Evolutionary conservation across 2,113 vertebrate genomes (phyloP), one percentile per base, ranked within the genome.

Genomic region (Chaetodon auriga): DNA sequence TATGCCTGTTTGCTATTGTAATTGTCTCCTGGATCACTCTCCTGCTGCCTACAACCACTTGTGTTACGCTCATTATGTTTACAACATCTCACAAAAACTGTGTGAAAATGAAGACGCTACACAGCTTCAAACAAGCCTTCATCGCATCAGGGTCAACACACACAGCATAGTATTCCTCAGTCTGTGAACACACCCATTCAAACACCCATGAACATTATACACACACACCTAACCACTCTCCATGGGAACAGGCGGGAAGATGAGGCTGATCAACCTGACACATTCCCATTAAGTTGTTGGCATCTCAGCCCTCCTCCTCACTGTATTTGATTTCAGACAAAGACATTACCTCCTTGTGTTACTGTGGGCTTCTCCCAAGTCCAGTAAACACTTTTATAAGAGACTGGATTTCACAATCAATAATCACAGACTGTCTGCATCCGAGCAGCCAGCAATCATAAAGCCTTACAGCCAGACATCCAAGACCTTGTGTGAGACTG

Each of bases 361-460:
- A 82, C 89, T 61, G 75, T 64, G 78, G 77, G 73, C 61, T 70
- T 80, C 74, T 65, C 63, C 46, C n/a, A 84, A 68, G 71, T 78
- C 64, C 61, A 79, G 78, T 81, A 85, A 82, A 84, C 82, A 82
- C 78, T 83, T 89, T 82, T 72, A 83, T 66, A 80, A 69, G 45
- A 80, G 87, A 73, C 86, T 86, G 72, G 57, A 89, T 82, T 90
- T 70, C 55, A 78, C 61, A 82, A 86, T 93, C 88, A 76, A 92
- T 92, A 91, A 83, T 86, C 91, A 88, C 87, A 13, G 54, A 93
- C 75, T 58, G 83, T 81, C 86, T 80, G 41, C 73, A 81, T 82
- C 0, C 0, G 43, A 89, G 80, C 80, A 63, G 85, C 89, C 92
- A 80, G 79, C 74, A 84, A 86, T 66, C 87, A 87, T 57, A 68